Conservation (phyloP, 1,140 invertebrate genomes). For the Oryctes rhinoceros region DNA sequence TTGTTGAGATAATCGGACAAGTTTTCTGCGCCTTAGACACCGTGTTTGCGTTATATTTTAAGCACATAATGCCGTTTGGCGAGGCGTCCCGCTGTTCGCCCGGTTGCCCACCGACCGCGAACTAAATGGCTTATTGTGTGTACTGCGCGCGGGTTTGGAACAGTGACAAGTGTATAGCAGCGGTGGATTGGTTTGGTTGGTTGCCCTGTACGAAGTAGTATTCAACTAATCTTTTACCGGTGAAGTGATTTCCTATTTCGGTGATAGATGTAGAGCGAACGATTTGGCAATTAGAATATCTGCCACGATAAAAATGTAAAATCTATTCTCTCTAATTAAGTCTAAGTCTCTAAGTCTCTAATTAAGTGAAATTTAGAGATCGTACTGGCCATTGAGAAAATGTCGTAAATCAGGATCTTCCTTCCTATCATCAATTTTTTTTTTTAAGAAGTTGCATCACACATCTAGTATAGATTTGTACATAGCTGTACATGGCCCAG, state of each 20-base stretch:
- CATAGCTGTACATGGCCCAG: too few relatives aligned
- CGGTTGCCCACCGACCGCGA: slow-evolving; percentile 15
- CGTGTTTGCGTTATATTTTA: slow-evolving; percentile 34
- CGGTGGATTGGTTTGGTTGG: background rate
- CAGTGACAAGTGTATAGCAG: background rate
- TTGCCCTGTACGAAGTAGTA: background rate
- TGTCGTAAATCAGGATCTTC: too few relatives aligned
- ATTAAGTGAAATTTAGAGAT: too few relatives aligned
- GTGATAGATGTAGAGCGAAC: background rate
- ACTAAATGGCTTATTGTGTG: slow-evolving; percentile 32
- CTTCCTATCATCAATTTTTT: too few relatives aligned
- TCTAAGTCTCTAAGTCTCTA: too few relatives aligned
- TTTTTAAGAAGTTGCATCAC: too few relatives aligned
- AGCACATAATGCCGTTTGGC: slow-evolving; percentile 24
- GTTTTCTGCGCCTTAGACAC: slow-evolving; percentile 33
- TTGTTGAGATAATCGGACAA: slow-evolving; percentile 32
- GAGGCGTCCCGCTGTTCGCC: slow-evolving; percentile 1
- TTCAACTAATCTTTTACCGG: background rate
- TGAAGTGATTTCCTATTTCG: background rate
- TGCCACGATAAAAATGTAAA: background rate
- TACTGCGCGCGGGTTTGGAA: background rate
- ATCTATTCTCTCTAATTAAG: too few relatives aligned
- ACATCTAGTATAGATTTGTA: too few relatives aligned
- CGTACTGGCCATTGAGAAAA: too few relatives aligned
- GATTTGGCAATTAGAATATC: too few relatives aligned